These are phyloP conservation scores for Esox niger DNA, from an alignment of 2,113 vertebrate species.

Conservation along the genomic window DNA sequence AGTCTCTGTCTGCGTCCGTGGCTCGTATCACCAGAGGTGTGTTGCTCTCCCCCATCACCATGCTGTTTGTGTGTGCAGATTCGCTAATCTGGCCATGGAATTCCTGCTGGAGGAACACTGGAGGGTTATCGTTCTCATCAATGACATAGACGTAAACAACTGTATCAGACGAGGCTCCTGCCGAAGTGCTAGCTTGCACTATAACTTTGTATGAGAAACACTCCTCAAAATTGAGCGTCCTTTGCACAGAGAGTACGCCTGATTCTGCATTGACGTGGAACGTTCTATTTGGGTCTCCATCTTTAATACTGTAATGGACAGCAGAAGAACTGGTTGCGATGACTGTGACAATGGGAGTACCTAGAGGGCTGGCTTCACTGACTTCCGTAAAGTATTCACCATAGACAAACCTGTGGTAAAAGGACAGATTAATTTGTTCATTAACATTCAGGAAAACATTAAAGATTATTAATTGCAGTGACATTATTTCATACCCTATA, in stretches of 20 bases:
- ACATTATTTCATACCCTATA: too few species aligned
- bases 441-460: too few species aligned
- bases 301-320: slow-evolving; percentile 85
- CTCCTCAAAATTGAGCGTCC: slow-evolving; percentile 84
- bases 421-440: too few species aligned
- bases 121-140: slow-evolving; percentile 91
- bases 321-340: slow-evolving; percentile 78
- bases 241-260: slow-evolving; percentile 82
- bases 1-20: slow-evolving; percentile 81
- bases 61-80: slow-evolving; percentile 79
- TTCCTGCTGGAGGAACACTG: slow-evolving; percentile 72
- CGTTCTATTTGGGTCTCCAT: slow-evolving; percentile 78
- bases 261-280: slow-evolving; percentile 87
- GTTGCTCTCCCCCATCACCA: slow-evolving; percentile 83
- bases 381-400: slow-evolving; percentile 86
- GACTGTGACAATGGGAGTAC: slow-evolving; percentile 79
- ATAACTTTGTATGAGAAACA: slow-evolving; percentile 80
- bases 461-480: too few species aligned
- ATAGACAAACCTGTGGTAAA: slow-evolving; percentile 78
- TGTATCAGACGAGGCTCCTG: slow-evolving; percentile 72
- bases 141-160: slow-evolving; percentile 81
- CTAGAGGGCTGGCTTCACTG: slow-evolving; percentile 77
- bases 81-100: slow-evolving; percentile 86
- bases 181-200: slow-evolving; percentile 79
- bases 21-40: slow-evolving; percentile 84